phyloP scores from a whole-genome alignment of 2,113 vertebrate species.

The Monarcha castaneiventris region DNA sequence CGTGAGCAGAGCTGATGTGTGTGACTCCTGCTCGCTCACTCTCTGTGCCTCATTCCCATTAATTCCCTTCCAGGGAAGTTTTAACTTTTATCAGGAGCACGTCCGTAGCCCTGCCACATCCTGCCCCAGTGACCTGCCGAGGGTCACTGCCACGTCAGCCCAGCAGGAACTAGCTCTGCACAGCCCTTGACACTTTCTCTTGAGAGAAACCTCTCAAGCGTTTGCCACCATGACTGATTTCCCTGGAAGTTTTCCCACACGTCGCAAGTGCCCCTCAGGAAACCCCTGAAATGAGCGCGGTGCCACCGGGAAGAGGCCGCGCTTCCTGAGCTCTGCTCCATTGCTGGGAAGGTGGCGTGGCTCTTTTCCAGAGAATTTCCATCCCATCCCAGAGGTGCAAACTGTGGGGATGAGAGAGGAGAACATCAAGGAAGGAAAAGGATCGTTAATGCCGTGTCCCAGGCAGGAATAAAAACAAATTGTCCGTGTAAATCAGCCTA shows the following conservation, averaged over 20 bases:
- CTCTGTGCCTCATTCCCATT: not conserved
- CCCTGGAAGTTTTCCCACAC: not conserved
- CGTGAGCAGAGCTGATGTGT: rapidly evolving
- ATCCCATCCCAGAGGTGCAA: not conserved
- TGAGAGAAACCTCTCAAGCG: not conserved
- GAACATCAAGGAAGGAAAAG: conserved; percentile 7
- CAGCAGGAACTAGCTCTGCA: not conserved
- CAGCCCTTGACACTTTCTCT: rapidly evolving
- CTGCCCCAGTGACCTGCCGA: not conserved
- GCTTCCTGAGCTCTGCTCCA: conserved; percentile 57
- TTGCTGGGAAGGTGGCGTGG: conserved; percentile 66
- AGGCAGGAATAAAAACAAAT: conserved; percentile 7
- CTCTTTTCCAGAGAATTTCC: conserved; percentile 37
- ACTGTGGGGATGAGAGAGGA: not conserved
- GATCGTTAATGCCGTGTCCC: not conserved
- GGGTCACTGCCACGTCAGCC: not conserved
- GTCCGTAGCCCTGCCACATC: not conserved
- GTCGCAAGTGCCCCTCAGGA: not conserved
- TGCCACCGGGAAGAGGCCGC: conserved; percentile 25
- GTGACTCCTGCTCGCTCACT: rapidly evolving
- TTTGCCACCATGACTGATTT: not conserved
- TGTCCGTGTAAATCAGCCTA: not conserved
- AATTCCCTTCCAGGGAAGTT: not conserved
- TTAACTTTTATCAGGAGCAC: not conserved
- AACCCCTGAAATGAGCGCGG: not conserved